Base-by-base conservation (phyloP, 2,797 vertebrate species). In the Chiloscyllium punctatum region DNA sequence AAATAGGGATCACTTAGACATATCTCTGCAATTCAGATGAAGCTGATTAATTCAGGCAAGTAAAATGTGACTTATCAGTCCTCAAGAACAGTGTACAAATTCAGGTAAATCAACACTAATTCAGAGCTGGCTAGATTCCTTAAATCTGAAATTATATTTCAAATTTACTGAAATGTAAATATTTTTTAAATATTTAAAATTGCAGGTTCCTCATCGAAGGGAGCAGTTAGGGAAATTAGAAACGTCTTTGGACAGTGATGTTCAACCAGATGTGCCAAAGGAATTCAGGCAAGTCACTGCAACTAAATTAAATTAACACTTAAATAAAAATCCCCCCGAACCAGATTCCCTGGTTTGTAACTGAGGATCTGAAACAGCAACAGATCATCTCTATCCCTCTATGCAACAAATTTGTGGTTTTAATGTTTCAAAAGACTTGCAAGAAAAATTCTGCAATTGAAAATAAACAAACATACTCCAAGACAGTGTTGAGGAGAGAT, bases 381-480 rank as follows among this genome's bases (percentile, higher is more conserved):
- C 90, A 92, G 9, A 92, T n/a, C 62, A n/a, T 92, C 62, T 69
- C 66, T 13, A 92, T 92, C 66, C 62, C 62, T 42, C 90, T 68
- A 66, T 92, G 90, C 69, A 92, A 69, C 90, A 92, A 62, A 92
- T 69, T 42, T 69, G 66, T 92, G 62, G 66, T 92, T 92, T 92
- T 92, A 92, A 92, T 92, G 90, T 92, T 92, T 69, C 62, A 92
- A 69, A 92, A 92, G 62, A 42, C 90, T 92, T 92, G 90, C 62
- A 92, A 69, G 90, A 92, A 92, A 92, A 92, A 37, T 92, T 92
- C 37, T 69, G 90, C 90, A 68, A 69, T n/a, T 42, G n/a, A 69
- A 92, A 92, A 92, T 69, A 69, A 92, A 92, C 90, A 69, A 92
- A 92, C 90, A 69, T 69, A 27, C 90, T 69, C 90, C 90, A 92